A percentile compares a stretch with the other conserved stretches of the same genome.
Evolutionary conservation across 2,113 vertebrate species (phyloP).

Genomic region (Rhinogobius similis): DNA sequence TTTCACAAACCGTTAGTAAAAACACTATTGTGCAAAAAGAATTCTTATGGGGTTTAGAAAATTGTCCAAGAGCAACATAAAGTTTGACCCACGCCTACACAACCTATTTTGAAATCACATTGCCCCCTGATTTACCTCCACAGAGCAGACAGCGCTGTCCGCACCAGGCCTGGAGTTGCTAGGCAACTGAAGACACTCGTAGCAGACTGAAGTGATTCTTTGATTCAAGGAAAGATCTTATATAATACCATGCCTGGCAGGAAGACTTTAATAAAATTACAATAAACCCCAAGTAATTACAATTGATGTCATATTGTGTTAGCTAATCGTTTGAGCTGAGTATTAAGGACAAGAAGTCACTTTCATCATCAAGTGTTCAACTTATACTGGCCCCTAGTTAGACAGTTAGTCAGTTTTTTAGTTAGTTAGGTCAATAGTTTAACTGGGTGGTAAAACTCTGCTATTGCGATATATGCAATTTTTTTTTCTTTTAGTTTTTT

Average conservation of each 20-base stretch:
- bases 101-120: slow-evolving; percentile 81
- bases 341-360: slow-evolving; percentile 3
- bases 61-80: slow-evolving; percentile 61
- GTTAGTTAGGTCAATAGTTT: background rate
- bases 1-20: slow-evolving; percentile 1
- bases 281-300: slow-evolving; percentile 48
- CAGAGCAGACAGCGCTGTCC: slow-evolving; percentile 77
- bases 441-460: background rate
- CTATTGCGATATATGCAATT: too few species aligned
- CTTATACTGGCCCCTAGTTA: too few species aligned
- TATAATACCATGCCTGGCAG: slow-evolving; percentile 65
- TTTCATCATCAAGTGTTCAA: background rate
- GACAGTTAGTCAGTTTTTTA: background rate
- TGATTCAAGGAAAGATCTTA: slow-evolving; percentile 78
- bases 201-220: slow-evolving; percentile 81
- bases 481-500: background rate
- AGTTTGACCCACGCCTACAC: slow-evolving; percentile 78
- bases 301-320: slow-evolving; percentile 33
- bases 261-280: slow-evolving; percentile 55
- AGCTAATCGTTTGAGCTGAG: background rate
- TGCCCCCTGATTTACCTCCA: slow-evolving; percentile 83
- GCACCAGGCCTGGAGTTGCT: slow-evolving; percentile 79
- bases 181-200: slow-evolving; percentile 84
- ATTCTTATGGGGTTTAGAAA: slow-evolving; percentile 37
- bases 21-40: slow-evolving; percentile 27